A percentile compares a stretch with the other conserved stretches of the same genome.
phyloP scores from a whole-genome alignment of 2,888 invertebrate genomes.

The Thysanoteuthis rhombus region DNA sequence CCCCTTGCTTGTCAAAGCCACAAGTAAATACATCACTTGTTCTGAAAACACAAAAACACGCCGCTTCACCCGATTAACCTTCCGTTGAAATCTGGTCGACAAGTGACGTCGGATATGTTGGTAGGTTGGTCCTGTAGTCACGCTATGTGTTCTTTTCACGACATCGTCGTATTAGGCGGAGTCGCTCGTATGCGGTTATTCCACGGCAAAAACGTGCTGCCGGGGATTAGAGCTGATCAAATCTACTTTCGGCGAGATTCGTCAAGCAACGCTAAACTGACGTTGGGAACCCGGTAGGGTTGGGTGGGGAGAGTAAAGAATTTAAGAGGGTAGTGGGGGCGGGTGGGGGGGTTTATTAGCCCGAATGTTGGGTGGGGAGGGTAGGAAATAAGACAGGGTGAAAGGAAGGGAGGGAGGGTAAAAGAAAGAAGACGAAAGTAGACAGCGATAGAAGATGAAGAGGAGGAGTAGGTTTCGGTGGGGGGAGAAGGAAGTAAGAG shows the following conservation, averaged over 20 bases:
- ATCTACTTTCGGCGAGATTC: background rate
- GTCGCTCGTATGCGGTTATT: background rate
- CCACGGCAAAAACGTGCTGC: background rate
- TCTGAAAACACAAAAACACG: conserved; percentile 12
- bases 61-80: conserved; percentile 12
- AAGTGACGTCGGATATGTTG: conserved; percentile 12
- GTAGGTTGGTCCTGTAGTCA: background rate
- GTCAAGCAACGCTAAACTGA: conserved; percentile 12
- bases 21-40: background rate
- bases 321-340: background rate
- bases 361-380: too few species aligned
- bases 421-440: background rate
- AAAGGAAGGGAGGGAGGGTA: background rate
- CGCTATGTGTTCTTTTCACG: background rate
- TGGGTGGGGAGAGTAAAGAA: background rate
- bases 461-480: background rate
- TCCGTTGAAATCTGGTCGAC: conserved; percentile 12
- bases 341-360: background rate
- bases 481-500: background rate
- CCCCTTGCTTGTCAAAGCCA: background rate
- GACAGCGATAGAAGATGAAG: background rate
- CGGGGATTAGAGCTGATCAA: background rate
- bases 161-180: conserved; percentile 12
- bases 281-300: background rate
- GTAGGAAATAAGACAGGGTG: background rate